These are phyloP conservation scores for Callosobruchus maculatus DNA, from an alignment of 2,888 invertebrate genomes.

Conservation along the genomic window DNA sequence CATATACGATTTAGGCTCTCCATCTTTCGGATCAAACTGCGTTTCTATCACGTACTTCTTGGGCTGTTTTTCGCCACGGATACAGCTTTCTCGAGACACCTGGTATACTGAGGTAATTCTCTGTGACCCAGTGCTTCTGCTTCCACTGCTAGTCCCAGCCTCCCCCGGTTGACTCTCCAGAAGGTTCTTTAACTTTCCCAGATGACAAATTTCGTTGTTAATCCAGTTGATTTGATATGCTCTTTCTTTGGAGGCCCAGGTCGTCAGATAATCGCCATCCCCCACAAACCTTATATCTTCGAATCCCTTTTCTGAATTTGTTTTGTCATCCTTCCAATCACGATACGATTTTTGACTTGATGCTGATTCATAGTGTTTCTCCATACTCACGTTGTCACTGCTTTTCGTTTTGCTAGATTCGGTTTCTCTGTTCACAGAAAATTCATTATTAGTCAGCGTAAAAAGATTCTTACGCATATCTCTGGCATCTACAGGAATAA, in stretches of 20 bases:
- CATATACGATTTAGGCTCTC: slow-evolving; percentile 15
- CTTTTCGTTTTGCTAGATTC: not conserved
- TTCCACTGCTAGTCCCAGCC: not conserved
- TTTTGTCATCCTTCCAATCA: slow-evolving; percentile 50
- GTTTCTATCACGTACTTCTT: slow-evolving; percentile 34
- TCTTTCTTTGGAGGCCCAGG: slow-evolving; percentile 52
- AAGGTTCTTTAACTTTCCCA: slow-evolving; percentile 52
- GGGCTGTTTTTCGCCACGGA: slow-evolving; percentile 1
- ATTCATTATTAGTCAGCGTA: slow-evolving; percentile 19
- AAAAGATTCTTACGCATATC: slow-evolving; percentile 16
- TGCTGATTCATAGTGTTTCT: slow-evolving; percentile 12
- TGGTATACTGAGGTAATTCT: slow-evolving; percentile 35
- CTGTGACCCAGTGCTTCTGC: not conserved
- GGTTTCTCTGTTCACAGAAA: slow-evolving; percentile 4
- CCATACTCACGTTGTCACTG: slow-evolving; percentile 7
- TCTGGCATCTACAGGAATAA: slow-evolving; percentile 9
- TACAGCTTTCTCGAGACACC: slow-evolving; percentile 12
- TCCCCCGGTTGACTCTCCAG: slow-evolving; percentile 27
- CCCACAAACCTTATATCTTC: slow-evolving; percentile 31
- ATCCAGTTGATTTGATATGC: slow-evolving; percentile 57
- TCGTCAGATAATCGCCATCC: slow-evolving; percentile 33
- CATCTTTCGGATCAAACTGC: slow-evolving; percentile 12
- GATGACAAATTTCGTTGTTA: slow-evolving; percentile 55
- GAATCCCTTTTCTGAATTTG: slow-evolving; percentile 50
- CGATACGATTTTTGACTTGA: not conserved